Conservation (phyloP, 2,797 vertebrate genomes). For the Gadopsis bispinosus region DNA sequence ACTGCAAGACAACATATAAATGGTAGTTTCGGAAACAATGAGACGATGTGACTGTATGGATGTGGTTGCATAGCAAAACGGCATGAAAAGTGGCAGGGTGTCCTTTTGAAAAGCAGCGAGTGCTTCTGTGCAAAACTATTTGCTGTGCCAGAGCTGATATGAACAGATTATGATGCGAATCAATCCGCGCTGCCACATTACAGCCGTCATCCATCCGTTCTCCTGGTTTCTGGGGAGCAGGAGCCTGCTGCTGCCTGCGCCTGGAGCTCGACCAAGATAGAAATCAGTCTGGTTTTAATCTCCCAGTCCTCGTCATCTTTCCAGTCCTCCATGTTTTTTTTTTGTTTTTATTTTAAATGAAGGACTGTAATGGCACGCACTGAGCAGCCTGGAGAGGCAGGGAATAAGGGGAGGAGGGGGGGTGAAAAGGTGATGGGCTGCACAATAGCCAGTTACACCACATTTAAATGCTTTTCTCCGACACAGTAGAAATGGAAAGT, state of each 20-base stretch:
- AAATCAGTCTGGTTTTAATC: constrained; percentile 68
- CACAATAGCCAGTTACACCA: constrained; percentile 69
- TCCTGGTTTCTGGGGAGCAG: constrained; percentile 56
- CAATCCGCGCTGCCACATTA: constrained; percentile 72
- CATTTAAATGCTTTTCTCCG: constrained; percentile 67
- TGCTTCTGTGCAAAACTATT: constrained; percentile 49
- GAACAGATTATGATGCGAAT: constrained; percentile 69
- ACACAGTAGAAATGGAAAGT: constrained; percentile 49
- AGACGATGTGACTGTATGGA: constrained; percentile 51
- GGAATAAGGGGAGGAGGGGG: constrained; percentile 22
- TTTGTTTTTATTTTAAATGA: constrained; percentile 30
- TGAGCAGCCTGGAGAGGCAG: constrained; percentile 39
- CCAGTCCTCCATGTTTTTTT: constrained; percentile 40
- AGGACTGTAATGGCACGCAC: constrained; percentile 60
- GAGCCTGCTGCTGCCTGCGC: constrained; percentile 46
- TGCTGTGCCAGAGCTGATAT: constrained; percentile 55
- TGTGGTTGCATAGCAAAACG: constrained; percentile 44
- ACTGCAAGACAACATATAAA: constrained; percentile 20
- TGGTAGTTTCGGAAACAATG: constrained; percentile 58
- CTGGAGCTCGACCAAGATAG: constrained; percentile 63
- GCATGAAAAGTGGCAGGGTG: constrained; percentile 62
- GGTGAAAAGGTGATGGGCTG: constrained; percentile 59
- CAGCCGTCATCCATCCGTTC: constrained; percentile 58
- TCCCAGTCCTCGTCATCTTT: constrained; percentile 62
- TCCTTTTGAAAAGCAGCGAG: constrained; percentile 46